phyloP scores from a whole-genome alignment of 2,113 vertebrate species.

The Ophthalmolycus amberensis region DNA sequence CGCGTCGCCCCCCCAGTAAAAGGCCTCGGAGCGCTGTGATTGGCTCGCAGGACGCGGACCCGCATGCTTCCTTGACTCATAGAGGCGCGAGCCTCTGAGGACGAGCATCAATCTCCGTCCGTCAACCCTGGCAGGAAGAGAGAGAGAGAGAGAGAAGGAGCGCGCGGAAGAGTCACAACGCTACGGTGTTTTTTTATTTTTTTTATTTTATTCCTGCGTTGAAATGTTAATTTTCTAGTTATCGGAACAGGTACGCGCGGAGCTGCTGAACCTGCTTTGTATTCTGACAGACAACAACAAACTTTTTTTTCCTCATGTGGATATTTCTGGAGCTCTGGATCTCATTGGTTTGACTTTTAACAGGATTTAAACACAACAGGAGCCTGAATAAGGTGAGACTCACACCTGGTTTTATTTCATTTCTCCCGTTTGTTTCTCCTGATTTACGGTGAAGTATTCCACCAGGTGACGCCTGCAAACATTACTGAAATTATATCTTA shows the following conservation, averaged over 20 bases:
- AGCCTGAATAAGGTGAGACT: conserved; percentile 60
- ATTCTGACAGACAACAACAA: background rate
- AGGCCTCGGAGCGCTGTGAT: conserved; percentile 75
- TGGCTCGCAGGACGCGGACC: conserved; percentile 82
- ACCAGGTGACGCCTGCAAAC: background rate
- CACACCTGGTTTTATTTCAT: background rate
- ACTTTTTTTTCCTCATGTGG: conserved; percentile 56
- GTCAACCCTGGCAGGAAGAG: conserved; percentile 83
- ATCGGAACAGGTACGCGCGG: background rate
- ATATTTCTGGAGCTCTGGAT: conserved; percentile 61
- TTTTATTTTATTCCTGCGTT: background rate
- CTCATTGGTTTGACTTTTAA: conserved; percentile 23
- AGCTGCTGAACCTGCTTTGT: background rate
- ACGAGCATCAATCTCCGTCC: conserved; percentile 90
- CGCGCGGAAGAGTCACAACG: background rate
- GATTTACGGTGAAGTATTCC: background rate
- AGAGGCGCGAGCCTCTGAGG: conserved; percentile 85
- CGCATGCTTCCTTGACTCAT: conserved; percentile 85
- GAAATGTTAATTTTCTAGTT: background rate
- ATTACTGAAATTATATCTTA: background rate
- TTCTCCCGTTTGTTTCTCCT: background rate
- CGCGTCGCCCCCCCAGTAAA: conserved; percentile 65
- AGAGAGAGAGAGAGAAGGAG: conserved; percentile 65
- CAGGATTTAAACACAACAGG: conserved; percentile 27
- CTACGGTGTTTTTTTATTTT: background rate